phyloP scores from a whole-genome alignment of 2,113 vertebrate genomes.

The Microcebus ravelobensis region DNA sequence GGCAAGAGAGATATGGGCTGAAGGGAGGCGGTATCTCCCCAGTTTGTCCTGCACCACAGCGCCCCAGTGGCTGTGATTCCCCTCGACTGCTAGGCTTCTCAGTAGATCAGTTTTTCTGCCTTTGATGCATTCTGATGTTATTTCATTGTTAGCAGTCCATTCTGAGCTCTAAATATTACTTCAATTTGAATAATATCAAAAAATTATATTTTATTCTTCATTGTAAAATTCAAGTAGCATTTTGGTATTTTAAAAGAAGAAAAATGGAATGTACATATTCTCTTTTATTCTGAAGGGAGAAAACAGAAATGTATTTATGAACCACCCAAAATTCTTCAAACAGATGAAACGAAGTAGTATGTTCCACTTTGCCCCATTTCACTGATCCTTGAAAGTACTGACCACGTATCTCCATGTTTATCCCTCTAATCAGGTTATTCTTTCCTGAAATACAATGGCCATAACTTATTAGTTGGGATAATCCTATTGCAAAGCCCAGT shows the following conservation, averaged over 20 bases:
- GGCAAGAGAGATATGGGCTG: too few relatives aligned
- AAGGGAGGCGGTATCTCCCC: too few relatives aligned
- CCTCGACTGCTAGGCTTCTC: too few relatives aligned
- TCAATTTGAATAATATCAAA: neutral
- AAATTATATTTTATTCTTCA: neutral
- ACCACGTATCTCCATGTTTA: neutral
- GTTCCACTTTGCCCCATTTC: neutral
- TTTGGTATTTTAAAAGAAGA: neutral
- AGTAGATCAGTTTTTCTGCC: neutral
- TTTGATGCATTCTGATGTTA: neutral
- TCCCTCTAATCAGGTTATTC: neutral
- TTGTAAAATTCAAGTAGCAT: neutral
- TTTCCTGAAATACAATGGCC: neutral
- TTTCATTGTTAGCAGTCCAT: neutral
- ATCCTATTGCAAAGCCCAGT: neutral
- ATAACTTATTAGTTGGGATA: neutral
- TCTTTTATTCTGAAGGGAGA: neutral
- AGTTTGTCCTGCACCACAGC: too few relatives aligned
- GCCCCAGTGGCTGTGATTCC: too few relatives aligned
- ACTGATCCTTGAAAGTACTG: neutral
- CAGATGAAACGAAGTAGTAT: neutral
- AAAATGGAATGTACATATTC: neutral
- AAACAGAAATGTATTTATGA: neutral
- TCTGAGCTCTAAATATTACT: neutral
- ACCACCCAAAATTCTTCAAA: neutral